phyloP scores from a whole-genome alignment of 2,888 invertebrate genomes.

The Chirona hameri region DNA sequence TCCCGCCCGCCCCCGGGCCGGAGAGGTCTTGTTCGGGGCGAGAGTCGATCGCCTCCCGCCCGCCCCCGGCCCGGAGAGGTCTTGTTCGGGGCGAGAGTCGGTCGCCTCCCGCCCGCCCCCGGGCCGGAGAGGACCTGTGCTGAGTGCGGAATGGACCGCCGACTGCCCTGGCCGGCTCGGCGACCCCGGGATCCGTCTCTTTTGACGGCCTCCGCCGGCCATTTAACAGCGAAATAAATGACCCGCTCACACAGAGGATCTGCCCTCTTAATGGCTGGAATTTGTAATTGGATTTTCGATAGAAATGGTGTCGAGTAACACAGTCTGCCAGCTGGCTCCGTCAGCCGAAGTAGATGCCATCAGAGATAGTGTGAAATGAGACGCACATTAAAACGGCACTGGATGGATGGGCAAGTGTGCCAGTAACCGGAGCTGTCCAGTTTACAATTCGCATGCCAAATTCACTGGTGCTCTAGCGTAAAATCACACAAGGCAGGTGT shows the following conservation, averaged over 20 bases:
- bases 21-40: no score
- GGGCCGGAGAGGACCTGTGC: no score
- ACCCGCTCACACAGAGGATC: background rate
- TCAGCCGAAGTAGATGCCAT: background rate
- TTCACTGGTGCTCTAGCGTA: no score
- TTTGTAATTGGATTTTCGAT: conserved; percentile 27
- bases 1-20: no score
- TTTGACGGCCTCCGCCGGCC: background rate
- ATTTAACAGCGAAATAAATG: conserved; percentile 12
- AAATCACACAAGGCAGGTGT: no score
- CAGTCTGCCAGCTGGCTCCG: background rate
- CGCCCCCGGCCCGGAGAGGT: no score
- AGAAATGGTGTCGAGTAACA: conserved; percentile 13
- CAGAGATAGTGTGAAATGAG: conserved; percentile 5
- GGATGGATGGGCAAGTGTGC: no score
- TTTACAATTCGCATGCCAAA: no score
- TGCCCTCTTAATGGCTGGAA: conserved; percentile 5
- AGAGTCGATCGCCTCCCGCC: no score
- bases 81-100: no score
- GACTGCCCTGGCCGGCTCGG: background rate
- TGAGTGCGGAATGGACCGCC: background rate
- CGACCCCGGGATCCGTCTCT: background rate
- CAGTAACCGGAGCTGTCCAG: no score
- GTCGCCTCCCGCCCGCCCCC: no score
- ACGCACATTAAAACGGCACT: background rate